phyloP scores from a whole-genome alignment of 2,797 vertebrate species.

The Pseudomugil gertrudae region DNA sequence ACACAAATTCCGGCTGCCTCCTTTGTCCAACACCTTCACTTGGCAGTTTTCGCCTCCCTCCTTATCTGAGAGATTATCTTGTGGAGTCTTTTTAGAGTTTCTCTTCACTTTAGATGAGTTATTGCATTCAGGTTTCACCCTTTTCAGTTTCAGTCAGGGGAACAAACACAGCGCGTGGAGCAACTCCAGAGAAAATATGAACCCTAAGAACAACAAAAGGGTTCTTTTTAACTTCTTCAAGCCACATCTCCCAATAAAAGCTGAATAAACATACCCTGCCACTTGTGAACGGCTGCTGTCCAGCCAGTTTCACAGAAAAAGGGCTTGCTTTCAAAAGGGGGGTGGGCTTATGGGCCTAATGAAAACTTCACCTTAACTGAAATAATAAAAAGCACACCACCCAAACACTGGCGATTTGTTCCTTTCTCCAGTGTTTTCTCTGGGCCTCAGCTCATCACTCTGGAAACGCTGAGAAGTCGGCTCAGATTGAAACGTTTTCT shows the following conservation, averaged over 20 bases:
- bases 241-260: conserved; percentile 88
- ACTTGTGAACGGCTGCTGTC: conserved; percentile 80
- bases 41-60: conserved; percentile 35
- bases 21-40: conserved; percentile 37
- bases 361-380: conserved; percentile 81
- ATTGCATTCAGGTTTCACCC: conserved; percentile 67
- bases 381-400: conserved; percentile 78
- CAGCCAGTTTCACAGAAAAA: conserved; percentile 73
- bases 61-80: conserved; percentile 70
- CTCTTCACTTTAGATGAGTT: conserved; percentile 77
- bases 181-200: conserved; percentile 83
- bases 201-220: conserved; percentile 84
- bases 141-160: conserved; percentile 68
- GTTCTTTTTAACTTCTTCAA: conserved; percentile 86
- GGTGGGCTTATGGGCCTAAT: conserved; percentile 71
- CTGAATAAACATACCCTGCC: conserved; percentile 87
- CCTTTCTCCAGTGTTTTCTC: conserved; percentile 58
- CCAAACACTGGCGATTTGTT: conserved; percentile 72
- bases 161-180: conserved; percentile 76
- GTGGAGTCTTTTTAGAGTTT: conserved; percentile 61
- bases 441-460: conserved; percentile 39
- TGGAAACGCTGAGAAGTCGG: conserved; percentile 5
- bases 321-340: conserved; percentile 61
- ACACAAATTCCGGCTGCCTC: conserved; percentile 33
- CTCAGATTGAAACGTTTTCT: conserved; percentile 28